phyloP scores from a whole-genome alignment of 2,888 invertebrate genomes.

The Choristoneura rosaceana region DNA sequence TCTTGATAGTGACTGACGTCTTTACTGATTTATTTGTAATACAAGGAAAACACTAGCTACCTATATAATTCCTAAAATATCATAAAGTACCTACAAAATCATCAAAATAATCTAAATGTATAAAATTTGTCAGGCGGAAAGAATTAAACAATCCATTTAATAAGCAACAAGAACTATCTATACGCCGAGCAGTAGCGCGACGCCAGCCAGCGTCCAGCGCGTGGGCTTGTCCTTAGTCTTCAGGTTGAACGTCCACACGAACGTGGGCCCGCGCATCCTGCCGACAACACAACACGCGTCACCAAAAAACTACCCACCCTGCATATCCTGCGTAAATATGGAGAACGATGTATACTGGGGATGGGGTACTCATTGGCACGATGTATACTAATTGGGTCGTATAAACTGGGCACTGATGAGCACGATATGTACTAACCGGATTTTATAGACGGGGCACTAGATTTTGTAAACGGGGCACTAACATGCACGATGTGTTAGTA shows the following conservation, averaged over 20 bases:
- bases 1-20: too few species aligned
- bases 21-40: conserved; percentile 4
- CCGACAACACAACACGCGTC: not conserved
- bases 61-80: conserved; percentile 5
- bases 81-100: conserved; percentile 22
- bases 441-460: too few species aligned
- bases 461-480: too few species aligned
- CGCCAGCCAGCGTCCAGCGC: conserved; percentile 97
- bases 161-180: conserved; percentile 58
- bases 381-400: too few species aligned
- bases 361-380: too few species aligned
- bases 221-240: conserved; percentile 95
- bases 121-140: not conserved
- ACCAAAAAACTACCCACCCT: not conserved
- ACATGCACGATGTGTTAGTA: too few species aligned
- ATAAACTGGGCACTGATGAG: too few species aligned
- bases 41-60: conserved; percentile 2
- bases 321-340: too few species aligned
- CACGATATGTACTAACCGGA: too few species aligned
- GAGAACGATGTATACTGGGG: too few species aligned
- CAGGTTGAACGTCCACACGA: conserved; percentile 98
- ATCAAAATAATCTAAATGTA: conserved; percentile 5
- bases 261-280: conserved; percentile 94
- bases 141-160: not conserved
- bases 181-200: conserved; percentile 94